These are phyloP conservation scores for Phalera bucephala DNA, from an alignment of 2,888 invertebrate genomes.

Conservation along the genomic window DNA sequence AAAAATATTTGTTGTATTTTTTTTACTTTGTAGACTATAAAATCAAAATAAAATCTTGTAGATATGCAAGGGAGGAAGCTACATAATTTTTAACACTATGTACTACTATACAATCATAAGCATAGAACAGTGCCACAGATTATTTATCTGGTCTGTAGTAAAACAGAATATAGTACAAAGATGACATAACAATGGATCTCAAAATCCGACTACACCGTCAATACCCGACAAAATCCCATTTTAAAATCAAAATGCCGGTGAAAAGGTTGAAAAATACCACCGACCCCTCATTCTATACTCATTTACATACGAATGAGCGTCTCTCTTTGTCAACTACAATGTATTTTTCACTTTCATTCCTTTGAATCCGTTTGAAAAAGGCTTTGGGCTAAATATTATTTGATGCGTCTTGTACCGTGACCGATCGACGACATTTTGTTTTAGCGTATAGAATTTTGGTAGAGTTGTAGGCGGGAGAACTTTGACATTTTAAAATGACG, in stretches of 20 bases:
- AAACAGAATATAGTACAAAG: too few relatives aligned
- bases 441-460: constrained; percentile 29
- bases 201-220: background rate
- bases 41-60: too few relatives aligned
- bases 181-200: too few relatives aligned
- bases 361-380: constrained; percentile 33
- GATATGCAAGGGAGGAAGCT: too few relatives aligned
- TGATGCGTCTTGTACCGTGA: constrained; percentile 37
- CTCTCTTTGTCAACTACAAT: constrained; percentile 43
- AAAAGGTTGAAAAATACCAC: constrained; percentile 46
- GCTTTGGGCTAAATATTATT: constrained; percentile 37
- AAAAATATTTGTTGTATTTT: too few relatives aligned
- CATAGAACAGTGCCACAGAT: too few relatives aligned
- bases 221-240: constrained; percentile 23
- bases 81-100: too few relatives aligned
- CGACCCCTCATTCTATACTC: constrained; percentile 36
- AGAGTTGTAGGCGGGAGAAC: background rate
- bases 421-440: constrained; percentile 37
- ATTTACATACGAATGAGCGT: constrained; percentile 57
- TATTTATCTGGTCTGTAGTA: too few relatives aligned
- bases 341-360: constrained; percentile 52
- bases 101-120: too few relatives aligned
- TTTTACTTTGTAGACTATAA: too few relatives aligned
- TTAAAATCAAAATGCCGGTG: constrained; percentile 31
- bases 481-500: background rate